Evolutionary conservation across 2,113 vertebrate species (phyloP), one percentile per base, ranked within the genome.

Genomic region (Semicossyphus pulcher): DNA sequence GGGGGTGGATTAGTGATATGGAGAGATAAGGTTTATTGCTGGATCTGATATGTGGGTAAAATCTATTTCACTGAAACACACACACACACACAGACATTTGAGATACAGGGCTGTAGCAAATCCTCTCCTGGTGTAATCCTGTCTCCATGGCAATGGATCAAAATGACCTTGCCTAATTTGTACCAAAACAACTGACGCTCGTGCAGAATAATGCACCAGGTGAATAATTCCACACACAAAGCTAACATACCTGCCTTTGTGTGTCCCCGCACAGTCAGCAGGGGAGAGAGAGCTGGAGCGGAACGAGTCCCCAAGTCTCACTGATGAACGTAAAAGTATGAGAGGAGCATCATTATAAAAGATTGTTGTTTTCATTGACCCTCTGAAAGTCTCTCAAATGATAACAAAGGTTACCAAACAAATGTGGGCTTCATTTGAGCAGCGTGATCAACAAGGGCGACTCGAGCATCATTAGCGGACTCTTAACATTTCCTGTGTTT

Each of bases 101-200:
- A 49, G 25, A 51, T 49, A 41, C 36, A 21, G 23, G 34, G 47
- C 21, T 20, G 56, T 44, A 67, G 54, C 60, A 59, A 65, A 80
- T 59, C 68, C 29, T 67, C 65, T 56, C 20, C 65, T 14, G 32
- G 49, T 72, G 42, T 79, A 78, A 81, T 80, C 70, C 65, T 75
- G 78, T 88, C 73, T 82, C 86, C 70, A 78, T 74, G 71, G 85
- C 78, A 76, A 85, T 54, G 9, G 62, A 42, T 80, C 60, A 71
- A 84, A 57, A 69, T 88, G 86, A 89, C 83, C 84, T 72, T 70
- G 69, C 76, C 68, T 82, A 69, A 83, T 86, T 73, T 85, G 75
- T 59, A 63, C 49, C 71, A 61, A 12, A 73, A 84, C 65, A 78
- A 58, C 49, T 5, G 18, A 39, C 36, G 4, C 36, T 32, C 10